These are phyloP conservation scores for Drosophila kurseongensis DNA, from an alignment of 1,140 invertebrate species.

Conservation along the genomic window DNA sequence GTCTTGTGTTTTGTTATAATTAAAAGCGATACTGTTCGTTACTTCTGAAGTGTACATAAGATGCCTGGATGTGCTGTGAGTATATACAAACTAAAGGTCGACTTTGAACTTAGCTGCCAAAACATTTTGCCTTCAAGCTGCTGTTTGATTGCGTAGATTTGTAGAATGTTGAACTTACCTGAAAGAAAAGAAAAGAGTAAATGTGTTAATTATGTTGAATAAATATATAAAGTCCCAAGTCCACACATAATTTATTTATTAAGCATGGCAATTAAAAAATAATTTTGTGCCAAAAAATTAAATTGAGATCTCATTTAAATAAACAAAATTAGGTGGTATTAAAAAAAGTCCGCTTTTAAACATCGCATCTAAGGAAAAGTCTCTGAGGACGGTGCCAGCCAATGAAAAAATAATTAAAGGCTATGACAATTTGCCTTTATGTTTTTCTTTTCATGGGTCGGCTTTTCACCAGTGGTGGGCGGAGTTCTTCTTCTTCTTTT, in stretches of 20 bases:
- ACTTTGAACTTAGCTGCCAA: slow-evolving; percentile 51
- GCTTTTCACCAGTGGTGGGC: background rate
- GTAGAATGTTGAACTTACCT: slow-evolving; percentile 55
- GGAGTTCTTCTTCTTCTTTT: background rate
- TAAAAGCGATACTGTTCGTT: slow-evolving; percentile 32
- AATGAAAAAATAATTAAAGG: slow-evolving; percentile 80
- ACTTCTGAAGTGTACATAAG: slow-evolving; percentile 2
- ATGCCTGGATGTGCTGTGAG: background rate
- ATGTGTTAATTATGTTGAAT: background rate
- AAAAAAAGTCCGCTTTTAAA: slow-evolving; percentile 8
- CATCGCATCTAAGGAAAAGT: slow-evolving; percentile 10
- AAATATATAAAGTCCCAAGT: background rate
- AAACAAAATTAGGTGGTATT: background rate
- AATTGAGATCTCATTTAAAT: slow-evolving; percentile 4
- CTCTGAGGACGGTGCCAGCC: slow-evolving; percentile 7
- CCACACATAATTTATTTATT: too few species aligned
- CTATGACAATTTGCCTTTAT: slow-evolving; percentile 75
- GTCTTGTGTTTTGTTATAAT: slow-evolving; percentile 55
- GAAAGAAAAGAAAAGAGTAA: slow-evolving; percentile 16
- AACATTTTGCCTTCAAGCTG: background rate
- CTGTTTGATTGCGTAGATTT: background rate
- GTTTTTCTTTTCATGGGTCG: slow-evolving; percentile 16
- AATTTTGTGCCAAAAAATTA: slow-evolving; percentile 8
- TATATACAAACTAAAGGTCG: background rate
- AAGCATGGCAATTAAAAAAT: slow-evolving; percentile 13